Conservation (phyloP, 2,797 vertebrate species). For the Myotis daubentonii region DNA sequence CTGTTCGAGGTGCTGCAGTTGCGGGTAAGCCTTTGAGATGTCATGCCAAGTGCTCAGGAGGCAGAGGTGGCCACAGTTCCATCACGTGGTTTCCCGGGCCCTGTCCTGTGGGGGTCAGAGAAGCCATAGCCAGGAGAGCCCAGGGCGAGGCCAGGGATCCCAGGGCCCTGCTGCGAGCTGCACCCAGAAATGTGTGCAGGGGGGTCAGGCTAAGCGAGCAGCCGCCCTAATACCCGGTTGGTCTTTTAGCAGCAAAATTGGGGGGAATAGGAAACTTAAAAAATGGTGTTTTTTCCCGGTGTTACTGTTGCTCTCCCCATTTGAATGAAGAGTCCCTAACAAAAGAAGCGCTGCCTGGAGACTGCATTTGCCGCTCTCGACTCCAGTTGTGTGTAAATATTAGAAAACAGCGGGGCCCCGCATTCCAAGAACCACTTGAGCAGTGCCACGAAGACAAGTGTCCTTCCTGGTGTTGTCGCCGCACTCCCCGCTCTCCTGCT, state of each 20-base stretch:
- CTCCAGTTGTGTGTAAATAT: constrained; percentile 99
- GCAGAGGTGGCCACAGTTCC: neutral
- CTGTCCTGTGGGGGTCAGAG: neutral
- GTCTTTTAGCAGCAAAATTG: constrained; percentile 50
- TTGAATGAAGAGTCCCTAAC: constrained; percentile 84
- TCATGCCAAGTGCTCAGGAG: neutral
- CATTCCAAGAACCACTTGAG: constrained; percentile 94
- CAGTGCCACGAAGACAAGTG: constrained; percentile 92
- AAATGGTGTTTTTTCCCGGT: neutral
- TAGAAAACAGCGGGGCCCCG: constrained; percentile 97
- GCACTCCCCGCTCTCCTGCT: constrained; percentile 93
- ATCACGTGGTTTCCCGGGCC: neutral
- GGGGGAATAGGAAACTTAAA: constrained; percentile 2
- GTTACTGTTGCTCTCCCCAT: constrained; percentile 79
- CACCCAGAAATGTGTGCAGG: neutral
- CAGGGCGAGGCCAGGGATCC: neutral
- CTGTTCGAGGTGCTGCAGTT: neutral
- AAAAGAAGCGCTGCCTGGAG: constrained; percentile 86
- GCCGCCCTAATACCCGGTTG: neutral
- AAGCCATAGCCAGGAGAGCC: neutral
- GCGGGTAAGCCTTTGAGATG: neutral
- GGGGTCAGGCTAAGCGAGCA: neutral
- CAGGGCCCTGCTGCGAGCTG: neutral
- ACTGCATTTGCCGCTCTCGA: constrained; percentile 89
- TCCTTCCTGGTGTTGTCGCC: constrained; percentile 97